Evolutionary conservation across 1,140 invertebrate species (phyloP), one percentile per base, ranked within the genome.

Genomic region (Saccostrea cuccullata): DNA sequence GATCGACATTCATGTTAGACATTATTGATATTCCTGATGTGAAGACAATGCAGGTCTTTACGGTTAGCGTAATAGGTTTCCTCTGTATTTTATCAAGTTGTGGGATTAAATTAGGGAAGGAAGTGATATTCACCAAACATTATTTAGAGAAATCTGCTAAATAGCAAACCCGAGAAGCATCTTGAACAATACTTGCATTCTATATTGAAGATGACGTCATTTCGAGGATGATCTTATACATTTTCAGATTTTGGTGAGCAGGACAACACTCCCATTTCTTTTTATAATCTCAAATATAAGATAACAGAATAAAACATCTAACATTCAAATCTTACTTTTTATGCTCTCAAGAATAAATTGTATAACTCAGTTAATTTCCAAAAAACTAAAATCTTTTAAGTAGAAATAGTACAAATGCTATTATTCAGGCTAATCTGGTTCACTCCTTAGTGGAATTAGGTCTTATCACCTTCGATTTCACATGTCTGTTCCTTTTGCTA

Each of bases 391-490:
- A 64, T 64, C 17, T 64, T 64, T 36, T 1, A 47, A 64, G 17
- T 6, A 17, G 58, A 64, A 64, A 5, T 20, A 64, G 17, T 64
- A 64, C 15, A 64, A 64, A 64, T 64, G 15, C 17, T 15, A n/a
- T 20, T 17, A 64, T 17, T 64, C 58, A 0, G 58, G 58, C 17
- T 64, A 17, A 20, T 64, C 58, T n/a, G 58, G 58, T 17, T 64
- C 58, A 64, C 15, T 64, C 17, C 58, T 9, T 36, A 36, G 4
- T 77, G 26, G 30, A 77, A 77, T 23, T 8, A 26, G 26, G 23
- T 77, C 70, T 77, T 77, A 77, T 77, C 70, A 36, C 26, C 26
- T 77, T 77, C 70, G 70, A 77, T 77, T 77, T 77, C 70, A 77
- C 70, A 77, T 77, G 70, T 77, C 70, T 77, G 26, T 36, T 36